phyloP scores from a whole-genome alignment of 2,888 invertebrate genomes.

The Sceliomorpha sp. region DNA sequence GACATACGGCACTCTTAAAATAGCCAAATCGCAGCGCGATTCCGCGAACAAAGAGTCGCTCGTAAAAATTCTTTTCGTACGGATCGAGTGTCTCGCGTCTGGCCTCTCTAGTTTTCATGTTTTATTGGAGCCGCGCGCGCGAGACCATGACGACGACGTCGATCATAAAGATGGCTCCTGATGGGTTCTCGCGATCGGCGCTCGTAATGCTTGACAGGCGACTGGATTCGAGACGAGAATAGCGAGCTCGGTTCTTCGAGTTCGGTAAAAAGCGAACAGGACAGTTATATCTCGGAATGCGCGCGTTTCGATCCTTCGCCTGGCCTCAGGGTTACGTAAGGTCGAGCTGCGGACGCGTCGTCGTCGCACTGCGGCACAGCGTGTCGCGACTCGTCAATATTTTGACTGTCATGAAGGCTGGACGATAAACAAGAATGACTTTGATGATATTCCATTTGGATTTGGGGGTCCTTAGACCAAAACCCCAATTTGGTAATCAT shows the following conservation, averaged over 20 bases:
- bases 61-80: constrained; percentile 35
- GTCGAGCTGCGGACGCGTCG: constrained; percentile 50
- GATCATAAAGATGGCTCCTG: constrained; percentile 54
- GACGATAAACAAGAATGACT: too few relatives aligned
- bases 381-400: constrained; percentile 48
- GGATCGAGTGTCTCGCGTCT: constrained; percentile 28
- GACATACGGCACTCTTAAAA: constrained; percentile 46
- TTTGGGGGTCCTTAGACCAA: too few relatives aligned
- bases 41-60: constrained; percentile 32
- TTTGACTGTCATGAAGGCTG: constrained; percentile 6
- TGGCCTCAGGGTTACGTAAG: constrained; percentile 53
- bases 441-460: constrained; percentile 11
- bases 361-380: constrained; percentile 32
- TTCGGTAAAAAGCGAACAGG: constrained; percentile 34
- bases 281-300: constrained; percentile 12
- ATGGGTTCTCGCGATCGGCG: constrained; percentile 46
- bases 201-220: constrained; percentile 21
- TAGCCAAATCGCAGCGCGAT: constrained; percentile 35
- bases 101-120: constrained; percentile 32
- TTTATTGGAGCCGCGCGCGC: constrained; percentile 41
- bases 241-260: constrained; percentile 17
- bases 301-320: constrained; percentile 7
- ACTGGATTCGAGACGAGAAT: constrained; percentile 28
- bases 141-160: constrained; percentile 42
- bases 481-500: too few relatives aligned